phyloP scores from a whole-genome alignment of 2,113 vertebrate species.

The Myrmophylax atrothorax region DNA sequence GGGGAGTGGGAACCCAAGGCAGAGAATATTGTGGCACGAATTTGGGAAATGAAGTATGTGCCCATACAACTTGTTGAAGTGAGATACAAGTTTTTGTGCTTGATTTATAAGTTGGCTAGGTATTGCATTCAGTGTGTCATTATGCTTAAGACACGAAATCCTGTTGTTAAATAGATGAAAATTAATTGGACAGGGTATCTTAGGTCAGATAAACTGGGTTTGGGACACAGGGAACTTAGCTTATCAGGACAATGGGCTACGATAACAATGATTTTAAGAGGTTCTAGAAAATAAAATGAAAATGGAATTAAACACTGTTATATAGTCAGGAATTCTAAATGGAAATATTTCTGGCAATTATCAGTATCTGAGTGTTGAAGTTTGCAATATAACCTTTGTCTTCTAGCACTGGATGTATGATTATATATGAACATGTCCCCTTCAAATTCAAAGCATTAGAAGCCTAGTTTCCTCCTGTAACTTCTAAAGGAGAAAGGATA shows the following conservation, averaged over 20 bases:
- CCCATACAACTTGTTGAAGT: not conserved
- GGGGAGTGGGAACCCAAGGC: rapidly evolving
- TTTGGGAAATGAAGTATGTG: not conserved
- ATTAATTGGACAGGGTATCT: not conserved
- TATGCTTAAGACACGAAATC: not conserved
- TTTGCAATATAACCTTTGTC: not conserved
- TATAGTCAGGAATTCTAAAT: not conserved
- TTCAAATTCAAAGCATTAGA: not conserved
- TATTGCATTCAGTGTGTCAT: not conserved
- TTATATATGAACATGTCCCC: not conserved
- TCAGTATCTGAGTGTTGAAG: not conserved
- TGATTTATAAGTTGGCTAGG: not conserved
- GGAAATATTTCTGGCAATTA: not conserved
- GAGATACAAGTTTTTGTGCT: not conserved
- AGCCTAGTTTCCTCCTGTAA: not conserved
- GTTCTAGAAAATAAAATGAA: not conserved
- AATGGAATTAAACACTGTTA: not conserved
- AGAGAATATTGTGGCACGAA: not conserved
- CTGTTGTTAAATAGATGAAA: not conserved
- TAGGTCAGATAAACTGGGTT: slow-evolving; percentile 10
- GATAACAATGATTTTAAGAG: not conserved
- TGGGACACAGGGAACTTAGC: not conserved
- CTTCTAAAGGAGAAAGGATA: not conserved
- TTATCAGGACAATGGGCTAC: not conserved
- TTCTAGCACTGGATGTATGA: not conserved